Percentiles rank a stretch among this genome's conserved stretches.
Evolutionary conservation across 2,113 vertebrate genomes (phyloP).

Genomic region (Mobula birostris): DNA sequence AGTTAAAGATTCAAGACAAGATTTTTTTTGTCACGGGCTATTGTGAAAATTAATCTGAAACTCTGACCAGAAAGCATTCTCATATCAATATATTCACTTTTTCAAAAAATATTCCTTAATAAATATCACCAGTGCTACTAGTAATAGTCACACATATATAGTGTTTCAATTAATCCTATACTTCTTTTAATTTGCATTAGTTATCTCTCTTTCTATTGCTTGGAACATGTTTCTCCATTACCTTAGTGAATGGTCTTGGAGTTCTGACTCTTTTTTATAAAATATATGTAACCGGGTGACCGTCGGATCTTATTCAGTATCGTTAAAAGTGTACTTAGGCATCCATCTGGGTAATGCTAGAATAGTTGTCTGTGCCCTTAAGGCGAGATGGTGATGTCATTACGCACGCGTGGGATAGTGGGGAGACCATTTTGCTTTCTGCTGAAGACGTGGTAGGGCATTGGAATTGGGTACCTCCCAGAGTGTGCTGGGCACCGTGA

Average conservation of each 20-base stretch:
- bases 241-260: neutral
- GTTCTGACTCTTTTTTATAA: neutral
- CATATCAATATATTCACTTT: neutral
- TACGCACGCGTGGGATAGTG: no score
- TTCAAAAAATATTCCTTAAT: neutral
- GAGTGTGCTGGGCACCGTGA: no score
- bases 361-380: no score
- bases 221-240: neutral
- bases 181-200: neutral
- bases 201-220: neutral
- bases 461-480: no score
- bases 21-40: neutral
- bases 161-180: neutral
- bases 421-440: no score
- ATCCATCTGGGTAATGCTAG: no score
- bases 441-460: no score
- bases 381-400: no score
- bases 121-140: neutral
- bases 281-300: neutral
- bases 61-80: neutral
- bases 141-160: neutral
- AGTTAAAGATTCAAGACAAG: neutral
- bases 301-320: no score
- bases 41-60: neutral
- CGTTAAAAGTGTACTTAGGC: no score